phyloP scores from a whole-genome alignment of 2,888 invertebrate species.

The Cylloceria caligata region DNA sequence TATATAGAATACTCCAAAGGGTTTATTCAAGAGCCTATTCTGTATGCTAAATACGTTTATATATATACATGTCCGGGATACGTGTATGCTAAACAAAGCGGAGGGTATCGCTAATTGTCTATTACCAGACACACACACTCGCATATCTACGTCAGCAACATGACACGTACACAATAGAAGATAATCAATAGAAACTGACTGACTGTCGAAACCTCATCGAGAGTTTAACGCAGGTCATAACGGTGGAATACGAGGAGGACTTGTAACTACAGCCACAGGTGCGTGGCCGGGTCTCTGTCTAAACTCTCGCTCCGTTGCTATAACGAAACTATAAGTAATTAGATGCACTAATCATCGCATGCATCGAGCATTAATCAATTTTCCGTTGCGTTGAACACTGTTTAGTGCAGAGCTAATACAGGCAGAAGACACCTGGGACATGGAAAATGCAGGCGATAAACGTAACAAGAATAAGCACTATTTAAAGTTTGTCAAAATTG shows the following conservation, averaged over 20 bases:
- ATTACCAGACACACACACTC: neutral
- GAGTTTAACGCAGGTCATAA: constrained; percentile 34
- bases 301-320: constrained; percentile 37
- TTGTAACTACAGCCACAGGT: constrained; percentile 39
- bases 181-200: constrained; percentile 59
- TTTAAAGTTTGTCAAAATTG: neutral
- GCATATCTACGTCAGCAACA: constrained; percentile 38
- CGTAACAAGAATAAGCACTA: neutral
- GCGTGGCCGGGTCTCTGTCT: constrained; percentile 39
- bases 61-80: neutral
- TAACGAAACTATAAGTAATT: constrained; percentile 61
- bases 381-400: constrained; percentile 60
- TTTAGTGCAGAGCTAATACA: constrained; percentile 49
- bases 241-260: constrained; percentile 40
- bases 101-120: constrained; percentile 15
- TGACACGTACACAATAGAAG: constrained; percentile 32
- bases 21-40: constrained; percentile 7
- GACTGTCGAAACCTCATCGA: constrained; percentile 38
- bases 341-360: constrained; percentile 64
- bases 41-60: constrained; percentile 16
- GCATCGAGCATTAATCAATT: constrained; percentile 66
- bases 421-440: constrained; percentile 15
- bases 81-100: neutral
- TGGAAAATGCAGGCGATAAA: constrained; percentile 10
- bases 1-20: no score